A percentile compares a stretch with the other conserved stretches of the same genome.
These are phyloP conservation scores for Craniophora ligustri DNA, from an alignment of 2,888 invertebrate species.

Conservation along the genomic window DNA sequence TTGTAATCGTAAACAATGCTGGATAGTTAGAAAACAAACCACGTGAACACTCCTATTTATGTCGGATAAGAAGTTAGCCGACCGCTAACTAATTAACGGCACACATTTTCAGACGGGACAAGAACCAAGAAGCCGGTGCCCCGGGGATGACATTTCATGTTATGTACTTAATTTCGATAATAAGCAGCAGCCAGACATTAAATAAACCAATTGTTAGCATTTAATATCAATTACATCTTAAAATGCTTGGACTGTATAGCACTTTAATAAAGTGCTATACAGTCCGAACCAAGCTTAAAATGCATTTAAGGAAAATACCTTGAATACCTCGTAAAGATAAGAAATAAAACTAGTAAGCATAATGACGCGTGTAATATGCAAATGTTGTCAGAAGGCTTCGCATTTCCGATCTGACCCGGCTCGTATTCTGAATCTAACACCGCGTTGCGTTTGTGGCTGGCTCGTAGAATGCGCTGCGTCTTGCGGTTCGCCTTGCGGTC, in stretches of 20 bases:
- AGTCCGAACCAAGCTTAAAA: too few species aligned
- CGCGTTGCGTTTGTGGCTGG: constrained; percentile 49
- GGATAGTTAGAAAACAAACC: neutral
- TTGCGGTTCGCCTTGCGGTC: constrained; percentile 74
- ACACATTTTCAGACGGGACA: too few species aligned
- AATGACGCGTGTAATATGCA: constrained; percentile 30
- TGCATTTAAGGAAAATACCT: neutral
- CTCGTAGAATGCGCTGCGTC: constrained; percentile 52
- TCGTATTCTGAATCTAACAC: constrained; percentile 50
- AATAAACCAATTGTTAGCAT: neutral
- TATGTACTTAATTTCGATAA: neutral
- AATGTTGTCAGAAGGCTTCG: constrained; percentile 34
- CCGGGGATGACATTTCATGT: neutral
- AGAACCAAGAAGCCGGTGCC: neutral
- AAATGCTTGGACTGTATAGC: too few species aligned
- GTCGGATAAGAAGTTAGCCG: constrained; percentile 20
- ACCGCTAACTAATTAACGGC: too few species aligned
- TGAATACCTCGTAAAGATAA: neutral
- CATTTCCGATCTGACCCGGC: constrained; percentile 20
- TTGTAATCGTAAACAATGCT: neutral
- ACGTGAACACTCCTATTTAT: neutral
- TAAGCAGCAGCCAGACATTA: too few species aligned
- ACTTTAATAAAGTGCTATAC: too few species aligned
- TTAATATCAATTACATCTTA: neutral
- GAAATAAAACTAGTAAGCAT: constrained; percentile 15